phyloP scores from a whole-genome alignment of 2,113 vertebrate genomes.

The Kryptolebias marmoratus region DNA sequence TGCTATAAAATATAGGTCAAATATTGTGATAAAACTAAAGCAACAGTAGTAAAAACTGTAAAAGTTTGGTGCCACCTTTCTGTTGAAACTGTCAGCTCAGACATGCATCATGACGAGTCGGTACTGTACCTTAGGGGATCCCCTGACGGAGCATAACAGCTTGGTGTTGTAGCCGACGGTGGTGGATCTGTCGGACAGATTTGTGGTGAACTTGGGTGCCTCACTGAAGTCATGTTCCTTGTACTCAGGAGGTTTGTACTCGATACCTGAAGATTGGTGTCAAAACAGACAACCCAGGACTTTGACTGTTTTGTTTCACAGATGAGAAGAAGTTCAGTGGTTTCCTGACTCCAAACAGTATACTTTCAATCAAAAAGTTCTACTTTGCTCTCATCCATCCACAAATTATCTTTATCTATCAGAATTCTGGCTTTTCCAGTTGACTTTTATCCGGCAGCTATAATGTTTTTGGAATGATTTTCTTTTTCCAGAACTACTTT shows the following conservation, averaged over 20 bases:
- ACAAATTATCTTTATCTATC: no score
- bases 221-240: constrained; percentile 86
- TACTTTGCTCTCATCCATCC: no score
- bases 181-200: constrained; percentile 84
- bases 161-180: constrained; percentile 93
- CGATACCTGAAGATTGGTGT: constrained; percentile 67
- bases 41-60: no score
- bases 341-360: no score
- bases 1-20: no score
- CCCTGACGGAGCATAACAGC: constrained; percentile 91
- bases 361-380: no score
- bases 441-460: no score
- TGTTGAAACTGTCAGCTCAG: not conserved
- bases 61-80: not conserved
- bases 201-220: constrained; percentile 92
- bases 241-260: constrained; percentile 83
- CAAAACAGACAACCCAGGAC: not conserved
- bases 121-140: constrained; percentile 86
- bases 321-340: not conserved
- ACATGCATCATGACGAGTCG: not conserved
- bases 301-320: no score
- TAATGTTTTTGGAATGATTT: no score
- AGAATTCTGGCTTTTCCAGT: no score
- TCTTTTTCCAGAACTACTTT: no score
- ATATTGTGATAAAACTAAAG: no score